Conservation (phyloP, 2,113 vertebrate genomes). For the Acanthochromis polyacanthus region DNA sequence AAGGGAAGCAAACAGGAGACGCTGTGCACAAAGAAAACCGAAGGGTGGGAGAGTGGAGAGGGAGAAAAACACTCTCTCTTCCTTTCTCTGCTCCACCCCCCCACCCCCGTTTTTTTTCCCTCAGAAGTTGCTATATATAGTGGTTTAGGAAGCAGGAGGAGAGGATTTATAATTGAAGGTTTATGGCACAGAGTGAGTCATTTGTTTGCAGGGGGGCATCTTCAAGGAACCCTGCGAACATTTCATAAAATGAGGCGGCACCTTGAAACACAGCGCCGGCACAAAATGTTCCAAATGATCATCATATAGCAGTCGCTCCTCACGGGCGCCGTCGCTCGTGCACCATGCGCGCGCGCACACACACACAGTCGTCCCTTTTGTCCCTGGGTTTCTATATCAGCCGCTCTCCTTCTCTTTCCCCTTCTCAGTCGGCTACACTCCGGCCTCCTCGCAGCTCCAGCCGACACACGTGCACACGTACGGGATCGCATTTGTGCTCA, state of each 20-base stretch:
- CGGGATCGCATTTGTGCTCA: background rate
- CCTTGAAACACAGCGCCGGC: slow-evolving; percentile 16
- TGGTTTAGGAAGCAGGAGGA: slow-evolving; percentile 55
- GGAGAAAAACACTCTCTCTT: background rate
- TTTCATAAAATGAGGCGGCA: background rate
- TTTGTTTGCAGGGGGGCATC: slow-evolving; percentile 19
- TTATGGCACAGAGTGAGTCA: slow-evolving; percentile 63
- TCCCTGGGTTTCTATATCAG: slow-evolving; percentile 32
- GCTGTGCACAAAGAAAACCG: slow-evolving; percentile 14
- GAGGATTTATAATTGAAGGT: slow-evolving; percentile 39
- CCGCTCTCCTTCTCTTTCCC: slow-evolving; percentile 13
- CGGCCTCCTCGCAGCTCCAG: background rate
- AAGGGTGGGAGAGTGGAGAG: slow-evolving; percentile 5
- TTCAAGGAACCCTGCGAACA: background rate
- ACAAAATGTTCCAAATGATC: slow-evolving; percentile 26
- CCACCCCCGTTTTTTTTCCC: no score
- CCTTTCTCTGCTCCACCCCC: no score
- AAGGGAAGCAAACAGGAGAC: background rate
- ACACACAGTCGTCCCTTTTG: slow-evolving; percentile 30
- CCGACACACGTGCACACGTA: slow-evolving; percentile 4
- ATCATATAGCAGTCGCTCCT: background rate
- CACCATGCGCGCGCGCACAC: no score
- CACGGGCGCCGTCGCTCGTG: background rate
- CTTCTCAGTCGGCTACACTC: slow-evolving; percentile 22
- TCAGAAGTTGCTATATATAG: slow-evolving; percentile 63